A percentile compares a stretch with the other conserved stretches of the same genome.
Conservation (phyloP, 2,888 invertebrate genomes). For the Dicyrtoma fusca region DNA sequence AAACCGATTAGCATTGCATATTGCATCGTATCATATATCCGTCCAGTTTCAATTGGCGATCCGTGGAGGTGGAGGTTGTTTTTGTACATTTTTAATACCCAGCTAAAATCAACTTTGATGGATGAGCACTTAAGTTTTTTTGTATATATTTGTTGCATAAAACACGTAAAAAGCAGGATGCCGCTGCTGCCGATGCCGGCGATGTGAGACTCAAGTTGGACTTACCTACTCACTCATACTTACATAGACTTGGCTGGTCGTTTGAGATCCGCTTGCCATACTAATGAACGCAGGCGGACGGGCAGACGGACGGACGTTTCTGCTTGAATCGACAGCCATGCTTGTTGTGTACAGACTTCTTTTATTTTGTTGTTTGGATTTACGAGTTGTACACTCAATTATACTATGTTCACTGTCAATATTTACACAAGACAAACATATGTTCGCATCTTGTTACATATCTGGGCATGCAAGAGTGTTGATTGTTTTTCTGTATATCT, state of each 20-base stretch:
- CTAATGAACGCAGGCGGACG: too few relatives aligned
- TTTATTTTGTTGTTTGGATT: slow-evolving; percentile 14
- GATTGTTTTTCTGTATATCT: slow-evolving; percentile 7
- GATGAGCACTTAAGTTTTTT: slow-evolving; percentile 26
- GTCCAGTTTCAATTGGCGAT: slow-evolving; percentile 12
- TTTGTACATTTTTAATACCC: too few relatives aligned
- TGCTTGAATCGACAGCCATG: too few relatives aligned
- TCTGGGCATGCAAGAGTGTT: slow-evolving; percentile 13
- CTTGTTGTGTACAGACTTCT: not conserved
- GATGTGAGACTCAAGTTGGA: too few relatives aligned
- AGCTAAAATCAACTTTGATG: slow-evolving; percentile 29
- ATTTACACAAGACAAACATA: slow-evolving; percentile 26
- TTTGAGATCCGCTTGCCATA: too few relatives aligned
- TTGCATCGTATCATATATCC: slow-evolving; percentile 23
- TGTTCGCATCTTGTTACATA: slow-evolving; percentile 22
- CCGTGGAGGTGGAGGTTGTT: too few relatives aligned
- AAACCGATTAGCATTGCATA: slow-evolving; percentile 29
- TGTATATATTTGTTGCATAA: not conserved
- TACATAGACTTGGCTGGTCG: too few relatives aligned
- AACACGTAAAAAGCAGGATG: too few relatives aligned
- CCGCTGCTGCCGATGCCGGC: too few relatives aligned
- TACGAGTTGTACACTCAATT: slow-evolving; percentile 30
- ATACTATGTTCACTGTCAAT: slow-evolving; percentile 31
- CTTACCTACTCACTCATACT: too few relatives aligned
- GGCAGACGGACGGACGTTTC: too few relatives aligned